A percentile compares a stretch with the other conserved stretches of the same genome.
These are phyloP conservation scores for Lymantria dispar DNA, from an alignment of 2,888 invertebrate species.

Conservation along the genomic window DNA sequence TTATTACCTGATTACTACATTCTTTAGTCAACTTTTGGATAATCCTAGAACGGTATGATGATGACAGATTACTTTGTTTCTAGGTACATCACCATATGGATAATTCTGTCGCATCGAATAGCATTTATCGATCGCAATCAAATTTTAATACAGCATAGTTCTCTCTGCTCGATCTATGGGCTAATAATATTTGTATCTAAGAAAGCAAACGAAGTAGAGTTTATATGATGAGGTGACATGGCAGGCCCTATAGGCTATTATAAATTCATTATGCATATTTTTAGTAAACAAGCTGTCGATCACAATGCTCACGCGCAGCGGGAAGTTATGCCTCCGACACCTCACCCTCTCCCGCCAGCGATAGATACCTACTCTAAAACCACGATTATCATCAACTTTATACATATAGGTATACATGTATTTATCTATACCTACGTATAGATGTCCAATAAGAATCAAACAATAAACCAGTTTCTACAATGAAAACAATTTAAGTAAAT, in stretches of 20 bases:
- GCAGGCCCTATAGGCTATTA: slow-evolving; percentile 67
- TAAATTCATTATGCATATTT: slow-evolving; percentile 83
- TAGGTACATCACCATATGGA: too few relatives aligned
- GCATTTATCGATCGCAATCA: too few relatives aligned
- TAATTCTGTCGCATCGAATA: too few relatives aligned
- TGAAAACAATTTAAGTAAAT: slow-evolving; percentile 54
- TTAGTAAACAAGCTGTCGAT: slow-evolving; percentile 83
- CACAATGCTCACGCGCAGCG: slow-evolving; percentile 75
- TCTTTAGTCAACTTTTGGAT: too few relatives aligned
- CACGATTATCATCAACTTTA: slow-evolving; percentile 51
- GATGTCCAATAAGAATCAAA: slow-evolving; percentile 36
- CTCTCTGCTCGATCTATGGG: slow-evolving; percentile 7
- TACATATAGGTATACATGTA: slow-evolving; percentile 7
- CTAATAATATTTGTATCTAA: slow-evolving; percentile 25
- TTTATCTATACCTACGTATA: slow-evolving; percentile 4
- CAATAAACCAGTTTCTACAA: slow-evolving; percentile 59
- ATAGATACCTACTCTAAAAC: slow-evolving; percentile 53
- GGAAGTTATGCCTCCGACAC: slow-evolving; percentile 71
- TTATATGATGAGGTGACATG: slow-evolving; percentile 50
- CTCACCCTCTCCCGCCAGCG: slow-evolving; percentile 47
- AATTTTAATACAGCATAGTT: too few relatives aligned
- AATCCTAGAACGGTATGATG: too few relatives aligned
- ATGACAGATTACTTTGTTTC: too few relatives aligned
- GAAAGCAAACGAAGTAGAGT: slow-evolving; percentile 37
- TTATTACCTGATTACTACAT: too few relatives aligned